Conservation (phyloP, 2,888 invertebrate genomes). For the Lasioglossum leucozonium region DNA sequence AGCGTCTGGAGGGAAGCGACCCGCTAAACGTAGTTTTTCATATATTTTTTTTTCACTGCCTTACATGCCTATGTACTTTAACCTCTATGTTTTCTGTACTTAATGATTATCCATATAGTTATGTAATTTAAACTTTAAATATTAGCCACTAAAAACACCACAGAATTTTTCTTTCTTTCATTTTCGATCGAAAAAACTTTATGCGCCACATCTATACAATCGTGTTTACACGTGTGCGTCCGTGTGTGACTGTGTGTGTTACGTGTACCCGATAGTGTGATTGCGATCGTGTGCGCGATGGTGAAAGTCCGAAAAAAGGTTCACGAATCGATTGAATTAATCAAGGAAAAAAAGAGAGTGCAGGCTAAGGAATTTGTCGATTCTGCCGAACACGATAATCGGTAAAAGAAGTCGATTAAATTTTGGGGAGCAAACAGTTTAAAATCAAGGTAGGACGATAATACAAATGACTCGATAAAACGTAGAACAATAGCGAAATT, state of each 20-base stretch:
- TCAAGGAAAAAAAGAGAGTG: constrained; percentile 37
- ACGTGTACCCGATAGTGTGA: constrained; percentile 29
- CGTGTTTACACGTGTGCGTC: constrained; percentile 15
- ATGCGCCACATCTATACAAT: constrained; percentile 67
- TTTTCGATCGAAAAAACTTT: constrained; percentile 72
- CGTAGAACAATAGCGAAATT: constrained; percentile 37
- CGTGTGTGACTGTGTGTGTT: not conserved
- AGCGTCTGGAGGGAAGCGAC: constrained; percentile 80
- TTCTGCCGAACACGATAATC: constrained; percentile 38
- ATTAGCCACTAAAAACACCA: constrained; percentile 83
- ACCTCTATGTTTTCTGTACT: constrained; percentile 82
- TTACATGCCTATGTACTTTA: constrained; percentile 81
- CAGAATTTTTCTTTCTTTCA: constrained; percentile 70
- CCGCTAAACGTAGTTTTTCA: constrained; percentile 72
- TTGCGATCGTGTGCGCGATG: constrained; percentile 50
- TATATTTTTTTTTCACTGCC: constrained; percentile 73
- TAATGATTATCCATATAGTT: constrained; percentile 84
- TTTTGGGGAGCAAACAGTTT: constrained; percentile 30
- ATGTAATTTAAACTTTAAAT: constrained; percentile 82
- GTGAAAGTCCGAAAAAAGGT: constrained; percentile 53
- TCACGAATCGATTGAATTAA: constrained; percentile 47
- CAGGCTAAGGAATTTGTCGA: constrained; percentile 36
- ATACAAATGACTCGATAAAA: constrained; percentile 46
- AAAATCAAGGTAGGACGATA: constrained; percentile 17
- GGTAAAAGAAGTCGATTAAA: constrained; percentile 49